Evolutionary conservation across 2,888 invertebrate species (phyloP), one percentile per base, ranked within the genome.

Genomic region (Nemoura dubitans): DNA sequence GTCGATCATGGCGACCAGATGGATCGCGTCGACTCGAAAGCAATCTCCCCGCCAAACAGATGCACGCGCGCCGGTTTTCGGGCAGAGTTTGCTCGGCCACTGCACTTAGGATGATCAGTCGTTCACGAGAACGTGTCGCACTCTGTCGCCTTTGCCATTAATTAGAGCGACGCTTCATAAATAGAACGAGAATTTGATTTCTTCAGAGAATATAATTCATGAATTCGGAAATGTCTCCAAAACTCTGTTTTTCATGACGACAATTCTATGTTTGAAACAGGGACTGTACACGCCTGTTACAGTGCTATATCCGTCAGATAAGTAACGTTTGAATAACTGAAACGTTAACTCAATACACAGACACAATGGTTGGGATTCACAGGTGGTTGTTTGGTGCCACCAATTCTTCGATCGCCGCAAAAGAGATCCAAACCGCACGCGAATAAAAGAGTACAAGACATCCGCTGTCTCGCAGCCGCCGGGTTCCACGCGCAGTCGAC

Each of bases 1-100:
- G 92, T 95, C 95, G 90, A 96, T 95, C 95, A 95, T 96, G 30
- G 86, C 83, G 43, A 26, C 36, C 80, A 59, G 30, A 30, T 81
- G 81, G 27, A 78, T 27, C 29, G 14, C 78, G 30, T 85, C 28
- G 6, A 84, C 36, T 36, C 10, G 10, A 36, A 36, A 6, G 10
- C 36, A 10, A 3, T 6, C 3, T 14, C 59, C 14, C 21, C 59
- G 59, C 14, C 59, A 1, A 21, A 10, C 21, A 1, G 59, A 10
- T 14, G 21, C 59, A 21, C 59, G 59, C 21, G n/a, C 36, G 36
- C 36, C 36, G 3, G n/a, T 36, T 36, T 6, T 36, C 36, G 10
- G 36, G 10, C 36, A 36, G 10, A n/a, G 10, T 36, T 59, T 21
- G 14, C 59, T 10, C 21, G 14, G 59, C 59, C 14, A 3, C 16